Conservation (phyloP, 1,140 invertebrate species). For the Listronotus bonariensis region DNA sequence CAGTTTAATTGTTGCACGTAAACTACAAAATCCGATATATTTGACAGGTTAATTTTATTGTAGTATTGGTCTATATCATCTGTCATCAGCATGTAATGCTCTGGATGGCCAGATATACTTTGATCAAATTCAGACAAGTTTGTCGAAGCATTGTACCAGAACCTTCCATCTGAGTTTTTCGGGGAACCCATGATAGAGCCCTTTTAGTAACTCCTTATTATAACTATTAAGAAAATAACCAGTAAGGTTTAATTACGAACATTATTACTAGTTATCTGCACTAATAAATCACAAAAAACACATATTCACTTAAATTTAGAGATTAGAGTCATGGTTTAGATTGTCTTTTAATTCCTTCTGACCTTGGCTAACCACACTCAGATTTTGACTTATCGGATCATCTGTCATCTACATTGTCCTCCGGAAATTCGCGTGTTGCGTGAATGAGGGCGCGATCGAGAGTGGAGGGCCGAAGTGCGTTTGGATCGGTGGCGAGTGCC, state of each 20-base stretch:
- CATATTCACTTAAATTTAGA: constrained; percentile 1
- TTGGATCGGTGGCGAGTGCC: constrained; percentile 23
- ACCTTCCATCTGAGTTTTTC: constrained; percentile 19
- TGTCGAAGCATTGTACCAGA: constrained; percentile 40
- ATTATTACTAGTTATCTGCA: not conserved
- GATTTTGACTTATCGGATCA: constrained; percentile 1
- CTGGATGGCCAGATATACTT: constrained; percentile 22
- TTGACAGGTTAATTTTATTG: constrained; percentile 48
- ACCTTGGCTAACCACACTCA: not conserved
- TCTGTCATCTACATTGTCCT: not conserved
- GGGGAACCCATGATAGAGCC: constrained; percentile 18
- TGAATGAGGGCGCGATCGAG: constrained; percentile 22
- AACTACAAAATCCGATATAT: constrained; percentile 34
- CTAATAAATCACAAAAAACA: constrained; percentile 28
- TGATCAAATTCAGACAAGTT: constrained; percentile 30
- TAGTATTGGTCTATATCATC: constrained; percentile 55
- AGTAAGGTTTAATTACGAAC: too few relatives aligned
- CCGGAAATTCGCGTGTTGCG: constrained; percentile 7
- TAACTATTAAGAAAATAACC: too few relatives aligned
- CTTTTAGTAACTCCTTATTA: too few relatives aligned
- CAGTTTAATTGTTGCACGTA: constrained; percentile 46
- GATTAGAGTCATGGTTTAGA: not conserved
- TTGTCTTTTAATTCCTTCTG: not conserved
- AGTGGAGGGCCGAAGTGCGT: constrained; percentile 21
- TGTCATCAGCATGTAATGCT: constrained; percentile 48